phyloP scores from a whole-genome alignment of 1,140 invertebrate genomes.

The Cyclargus thomasi region DNA sequence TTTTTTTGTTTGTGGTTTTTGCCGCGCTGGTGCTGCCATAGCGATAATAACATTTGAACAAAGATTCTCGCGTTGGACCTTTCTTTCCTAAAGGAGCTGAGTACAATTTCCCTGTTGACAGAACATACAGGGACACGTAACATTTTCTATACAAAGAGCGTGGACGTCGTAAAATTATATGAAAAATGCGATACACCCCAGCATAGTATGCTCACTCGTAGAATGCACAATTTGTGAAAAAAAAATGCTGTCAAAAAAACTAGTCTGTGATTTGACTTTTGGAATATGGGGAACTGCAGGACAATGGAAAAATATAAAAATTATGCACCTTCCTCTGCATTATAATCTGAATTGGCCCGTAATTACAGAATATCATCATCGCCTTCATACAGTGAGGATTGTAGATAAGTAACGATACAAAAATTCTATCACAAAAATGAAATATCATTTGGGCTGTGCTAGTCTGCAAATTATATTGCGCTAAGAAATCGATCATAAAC shows the following conservation, averaged over 20 bases:
- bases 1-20: background rate
- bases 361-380: background rate
- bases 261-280: background rate
- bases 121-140: no score
- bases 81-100: no score
- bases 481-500: slow-evolving; percentile 12
- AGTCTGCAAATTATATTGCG: background rate
- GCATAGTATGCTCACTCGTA: no score
- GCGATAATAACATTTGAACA: no score
- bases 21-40: background rate
- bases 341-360: background rate
- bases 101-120: no score
- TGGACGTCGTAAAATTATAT: no score
- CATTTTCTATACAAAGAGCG: no score
- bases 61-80: no score
- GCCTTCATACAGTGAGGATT: background rate
- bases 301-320: slow-evolving; percentile 1
- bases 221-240: background rate
- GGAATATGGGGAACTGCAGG: background rate
- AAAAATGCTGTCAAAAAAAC: background rate
- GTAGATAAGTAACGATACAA: background rate
- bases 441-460: background rate
- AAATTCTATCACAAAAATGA: background rate
- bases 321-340: slow-evolving; percentile 1
- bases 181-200: no score